phyloP scores from a whole-genome alignment of 2,888 invertebrate genomes.

The Entomobrya proxima region DNA sequence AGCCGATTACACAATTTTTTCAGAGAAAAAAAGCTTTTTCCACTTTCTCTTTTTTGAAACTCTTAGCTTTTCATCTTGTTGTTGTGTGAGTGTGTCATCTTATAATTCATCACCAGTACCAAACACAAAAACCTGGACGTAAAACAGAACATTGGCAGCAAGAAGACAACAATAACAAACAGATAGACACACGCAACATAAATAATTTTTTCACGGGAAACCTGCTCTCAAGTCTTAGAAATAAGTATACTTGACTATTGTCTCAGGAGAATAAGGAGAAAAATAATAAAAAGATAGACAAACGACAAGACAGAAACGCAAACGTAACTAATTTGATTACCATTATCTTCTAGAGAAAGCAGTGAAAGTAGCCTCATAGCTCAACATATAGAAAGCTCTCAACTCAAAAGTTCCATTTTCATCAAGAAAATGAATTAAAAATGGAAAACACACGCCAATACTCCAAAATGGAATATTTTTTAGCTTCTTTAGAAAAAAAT shows the following conservation, averaged over 20 bases:
- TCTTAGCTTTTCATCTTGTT: no score
- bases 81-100: no score
- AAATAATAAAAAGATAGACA: not conserved
- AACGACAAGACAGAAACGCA: conserved; percentile 19
- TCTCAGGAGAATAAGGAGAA: no score
- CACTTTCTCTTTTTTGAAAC: no score
- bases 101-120: no score
- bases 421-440: conserved; percentile 20
- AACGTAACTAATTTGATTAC: conserved; percentile 48
- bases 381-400: no score
- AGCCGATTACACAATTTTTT: conserved; percentile 33
- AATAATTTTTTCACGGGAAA: not conserved
- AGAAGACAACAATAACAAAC: not conserved
- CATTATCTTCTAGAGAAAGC: conserved; percentile 28
- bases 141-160: not conserved
- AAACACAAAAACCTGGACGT: not conserved
- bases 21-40: conserved; percentile 10
- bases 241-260: not conserved
- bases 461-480: not conserved
- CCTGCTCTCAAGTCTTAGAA: not conserved
- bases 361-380: no score
- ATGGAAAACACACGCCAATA: not conserved
- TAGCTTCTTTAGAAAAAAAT: conserved; percentile 6
- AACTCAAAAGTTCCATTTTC: not conserved
- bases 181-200: conserved; percentile 26